Evolutionary conservation across 1,140 invertebrate species (phyloP).

Genomic region (Agrilus planipennis): DNA sequence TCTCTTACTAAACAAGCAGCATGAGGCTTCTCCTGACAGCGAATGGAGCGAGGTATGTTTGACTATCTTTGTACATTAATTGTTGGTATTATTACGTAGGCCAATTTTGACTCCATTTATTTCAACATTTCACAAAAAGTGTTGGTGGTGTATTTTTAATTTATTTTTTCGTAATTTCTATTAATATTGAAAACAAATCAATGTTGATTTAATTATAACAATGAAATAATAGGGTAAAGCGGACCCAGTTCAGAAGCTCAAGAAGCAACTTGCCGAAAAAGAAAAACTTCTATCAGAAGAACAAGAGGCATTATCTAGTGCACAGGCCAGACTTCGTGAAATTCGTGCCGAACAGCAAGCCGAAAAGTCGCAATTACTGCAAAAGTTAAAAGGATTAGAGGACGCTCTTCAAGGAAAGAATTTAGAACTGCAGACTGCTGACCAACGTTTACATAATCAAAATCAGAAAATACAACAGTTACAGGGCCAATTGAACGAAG

Average conservation of each 20-base stretch:
- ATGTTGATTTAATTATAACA: too few species aligned
- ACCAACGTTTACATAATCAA: constrained; percentile 17
- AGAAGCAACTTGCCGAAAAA: constrained; percentile 74
- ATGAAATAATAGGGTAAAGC: constrained; percentile 57
- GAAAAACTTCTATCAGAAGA: constrained; percentile 62
- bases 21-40: constrained; percentile 58
- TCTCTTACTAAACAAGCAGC: constrained; percentile 73
- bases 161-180: too few species aligned
- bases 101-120: too few species aligned
- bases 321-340: constrained; percentile 66
- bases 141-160: too few species aligned
- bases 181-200: too few species aligned
- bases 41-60: constrained; percentile 79
- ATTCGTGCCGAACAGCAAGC: constrained; percentile 56
- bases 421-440: constrained; percentile 17
- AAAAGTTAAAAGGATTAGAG: constrained; percentile 43
- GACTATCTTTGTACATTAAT: too few species aligned
- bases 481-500: constrained; percentile 47
- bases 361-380: constrained; percentile 45
- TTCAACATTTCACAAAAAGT: too few species aligned
- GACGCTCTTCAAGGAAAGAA: constrained; percentile 39
- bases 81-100: too few species aligned
- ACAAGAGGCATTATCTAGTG: constrained; percentile 52
- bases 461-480: constrained; percentile 30
- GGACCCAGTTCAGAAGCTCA: constrained; percentile 72